Percentiles rank a stretch among this genome's conserved stretches.
Conservation (phyloP, 2,113 vertebrate species). For the Bubalus kerabau region DNA sequence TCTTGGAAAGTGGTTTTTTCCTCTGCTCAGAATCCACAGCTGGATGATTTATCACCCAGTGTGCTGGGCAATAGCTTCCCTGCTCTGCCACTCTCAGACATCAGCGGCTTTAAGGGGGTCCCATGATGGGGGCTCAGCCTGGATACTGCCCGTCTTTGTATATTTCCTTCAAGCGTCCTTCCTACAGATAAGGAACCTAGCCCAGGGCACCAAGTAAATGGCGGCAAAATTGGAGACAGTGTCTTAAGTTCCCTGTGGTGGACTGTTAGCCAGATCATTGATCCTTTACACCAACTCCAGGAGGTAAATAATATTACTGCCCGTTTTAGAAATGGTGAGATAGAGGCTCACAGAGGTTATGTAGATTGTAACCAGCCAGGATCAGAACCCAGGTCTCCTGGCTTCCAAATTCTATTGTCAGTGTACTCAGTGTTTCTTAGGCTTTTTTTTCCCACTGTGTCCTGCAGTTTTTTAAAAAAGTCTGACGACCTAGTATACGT, state of each 20-base stretch:
- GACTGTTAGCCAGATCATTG: neutral
- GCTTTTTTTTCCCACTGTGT: neutral
- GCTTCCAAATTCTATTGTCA: neutral
- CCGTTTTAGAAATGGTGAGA: slow-evolving; percentile 11
- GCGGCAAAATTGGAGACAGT: neutral
- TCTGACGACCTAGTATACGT: neutral
- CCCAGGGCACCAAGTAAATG: neutral
- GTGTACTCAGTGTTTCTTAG: neutral
- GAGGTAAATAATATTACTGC: neutral
- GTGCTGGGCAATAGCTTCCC: neutral
- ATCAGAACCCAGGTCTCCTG: neutral
- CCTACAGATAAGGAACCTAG: neutral
- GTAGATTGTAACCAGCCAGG: neutral
- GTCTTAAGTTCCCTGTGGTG: neutral
- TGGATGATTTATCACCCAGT: slow-evolving; percentile 36
- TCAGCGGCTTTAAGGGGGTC: neutral
- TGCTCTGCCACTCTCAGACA: neutral
- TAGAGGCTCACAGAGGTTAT: neutral
- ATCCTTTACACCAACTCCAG: neutral
- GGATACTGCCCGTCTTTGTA: neutral
- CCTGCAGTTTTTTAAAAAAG: neutral
- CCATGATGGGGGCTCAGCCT: neutral
- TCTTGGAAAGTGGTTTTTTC: slow-evolving; percentile 58
- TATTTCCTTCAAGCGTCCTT: neutral
- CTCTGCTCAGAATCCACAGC: slow-evolving; percentile 56